Base-by-base conservation (phyloP, 2,888 invertebrate species). In the Patella caerulea region DNA sequence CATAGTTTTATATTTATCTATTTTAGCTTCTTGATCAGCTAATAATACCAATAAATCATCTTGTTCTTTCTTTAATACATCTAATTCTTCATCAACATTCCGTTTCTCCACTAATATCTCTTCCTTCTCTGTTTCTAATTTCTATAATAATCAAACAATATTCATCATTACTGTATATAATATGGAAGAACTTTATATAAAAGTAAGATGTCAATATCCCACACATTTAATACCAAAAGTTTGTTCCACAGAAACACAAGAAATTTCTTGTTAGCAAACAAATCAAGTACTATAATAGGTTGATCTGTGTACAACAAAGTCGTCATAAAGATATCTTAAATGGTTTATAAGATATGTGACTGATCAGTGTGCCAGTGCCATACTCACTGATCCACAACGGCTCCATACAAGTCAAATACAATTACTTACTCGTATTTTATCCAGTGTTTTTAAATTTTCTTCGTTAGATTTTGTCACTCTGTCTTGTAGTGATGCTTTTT, bases 41-140 rank as follows among this genome's bases (percentile, higher is more conserved):
- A 99, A 93, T 78, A 99, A 92, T 88, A 96, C 95, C 77, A 99
- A 92, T 81, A 99, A 92, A 92, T 98, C 98, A 85, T 99, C 98
- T 91, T 98, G 98, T 88, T 99, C 98, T 89, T 95, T 96, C 88
- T 94, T 94, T 81, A 97, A 88, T 83, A 94, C 86, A 5, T 90
- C 89, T 79, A 89, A 76, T 73, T 90, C 89, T 19, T 87, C 88
- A 74, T 85, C 79, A 52, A 87, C 70, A 7, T 77, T 78, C 5
- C 71, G 71, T 72, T 85, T 87, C 65, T 86, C 87, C 7, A 70
- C 74, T 9, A 78, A 77, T 56, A 82, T 72, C 24, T 73, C 72
- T n/a, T 80, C 84, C 75, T 89, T 85, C 56, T 89, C 88, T 72
- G 91, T 92, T 78, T 88, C 88, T 73, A 86, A 74, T 82, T 84